Evolutionary conservation across 1,140 invertebrate genomes (phyloP), one percentile per base, ranked within the genome.

Genomic region (Anastatus disparis): DNA sequence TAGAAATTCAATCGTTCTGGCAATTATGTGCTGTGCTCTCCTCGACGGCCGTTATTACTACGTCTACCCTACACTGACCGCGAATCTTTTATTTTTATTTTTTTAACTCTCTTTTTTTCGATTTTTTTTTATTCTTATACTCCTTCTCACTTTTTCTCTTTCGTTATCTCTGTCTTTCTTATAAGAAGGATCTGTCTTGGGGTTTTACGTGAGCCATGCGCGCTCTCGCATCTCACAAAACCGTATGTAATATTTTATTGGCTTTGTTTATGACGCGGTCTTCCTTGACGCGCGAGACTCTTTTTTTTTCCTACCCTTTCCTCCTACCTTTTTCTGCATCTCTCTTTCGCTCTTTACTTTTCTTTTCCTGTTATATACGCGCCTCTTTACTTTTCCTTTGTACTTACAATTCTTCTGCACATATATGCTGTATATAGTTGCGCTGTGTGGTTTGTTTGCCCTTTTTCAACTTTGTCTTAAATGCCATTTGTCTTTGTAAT

Each of bases 1-100:
- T 81, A 84, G 82, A 83, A 84, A 83, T 85, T 83, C 83, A 84
- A 85, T 85, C 82, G 81, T 79, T 80, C 79, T 77, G 73, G 82
- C 79, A 84, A 84, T 84, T 84, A 83, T 82, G 77, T 76, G 78
- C 77, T 44, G n/a, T n/a, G n/a, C 3, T 17, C 3, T 13, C 42
- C 12, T 7, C 15, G 75, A 79, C 77, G 79, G 82, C 78, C 82
- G 78, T 81, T 84, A 84, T 83, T 85, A 82, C 75, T 62, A 35
- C n/a, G n/a, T n/a, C n/a, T n/a, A n/a, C 17, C 61, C 58, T 59
- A 61, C 29, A 59, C 56, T 72, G 76, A 75, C 73, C 75, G 78
- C 64, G 65, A 26, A 56, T 67, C 72, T 71, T 67, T 78, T 71
- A 29, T 65, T 68, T n/a, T n/a, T n/a, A n/a, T n/a, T 35, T 10